Evolutionary conservation across 2,113 vertebrate genomes (phyloP).

Genomic region (Psammodynastes pulverulentus): DNA sequence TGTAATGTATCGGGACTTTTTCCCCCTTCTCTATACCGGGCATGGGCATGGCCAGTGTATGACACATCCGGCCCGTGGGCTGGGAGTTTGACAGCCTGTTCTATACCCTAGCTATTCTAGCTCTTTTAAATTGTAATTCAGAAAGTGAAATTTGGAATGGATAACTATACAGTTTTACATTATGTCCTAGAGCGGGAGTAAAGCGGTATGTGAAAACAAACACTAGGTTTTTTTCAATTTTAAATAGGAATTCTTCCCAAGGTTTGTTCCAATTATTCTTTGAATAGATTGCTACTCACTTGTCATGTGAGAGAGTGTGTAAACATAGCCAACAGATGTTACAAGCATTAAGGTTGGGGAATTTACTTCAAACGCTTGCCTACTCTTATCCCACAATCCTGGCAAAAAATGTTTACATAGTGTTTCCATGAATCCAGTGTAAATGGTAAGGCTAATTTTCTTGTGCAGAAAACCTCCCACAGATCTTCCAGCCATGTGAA

Average conservation of each 20-base stretch:
- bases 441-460: not conserved
- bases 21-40: too few relatives aligned
- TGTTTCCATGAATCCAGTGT: not conserved
- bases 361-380: not conserved
- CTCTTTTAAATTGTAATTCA: not conserved
- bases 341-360: not conserved
- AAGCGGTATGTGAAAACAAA: not conserved
- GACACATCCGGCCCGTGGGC: too few relatives aligned
- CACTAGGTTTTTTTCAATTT: not conserved
- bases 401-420: not conserved
- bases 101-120: not conserved
- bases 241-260: not conserved
- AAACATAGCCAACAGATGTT: not conserved
- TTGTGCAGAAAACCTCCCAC: not conserved
- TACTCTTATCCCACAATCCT: not conserved
- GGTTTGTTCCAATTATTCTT: not conserved
- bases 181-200: not conserved
- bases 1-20: too few relatives aligned
- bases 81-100: not conserved
- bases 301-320: not conserved
- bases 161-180: not conserved
- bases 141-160: not conserved
- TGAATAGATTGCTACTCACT: not conserved
- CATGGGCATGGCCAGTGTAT: too few relatives aligned
- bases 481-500: not conserved